Conservation (phyloP, 2,797 vertebrate species). For the Sarcophilus harrisii region DNA sequence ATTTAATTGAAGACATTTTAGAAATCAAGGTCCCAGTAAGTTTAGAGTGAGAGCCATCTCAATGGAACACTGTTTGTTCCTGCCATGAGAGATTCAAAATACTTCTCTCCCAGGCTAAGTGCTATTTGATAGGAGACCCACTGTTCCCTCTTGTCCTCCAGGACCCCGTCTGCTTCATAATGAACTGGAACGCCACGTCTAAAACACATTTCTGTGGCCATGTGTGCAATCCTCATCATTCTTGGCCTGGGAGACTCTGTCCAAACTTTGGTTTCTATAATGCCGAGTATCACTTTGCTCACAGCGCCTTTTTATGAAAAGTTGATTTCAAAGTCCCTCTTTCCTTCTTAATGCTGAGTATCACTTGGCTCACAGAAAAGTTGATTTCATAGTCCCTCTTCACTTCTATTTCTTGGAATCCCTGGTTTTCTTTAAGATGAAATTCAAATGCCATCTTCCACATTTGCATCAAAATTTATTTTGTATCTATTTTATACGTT, state of each 20-base stretch:
- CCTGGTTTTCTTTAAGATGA: not conserved
- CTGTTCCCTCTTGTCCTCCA: conserved; percentile 50
- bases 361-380: conserved; percentile 32
- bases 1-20: conserved; percentile 80
- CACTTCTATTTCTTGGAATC: conserved; percentile 4
- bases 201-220: conserved; percentile 39
- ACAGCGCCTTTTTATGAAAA: conserved; percentile 48
- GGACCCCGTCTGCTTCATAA: conserved; percentile 46
- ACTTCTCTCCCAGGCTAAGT: conserved; percentile 71
- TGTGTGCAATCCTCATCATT: conserved; percentile 22
- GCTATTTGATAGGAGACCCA: conserved; percentile 72
- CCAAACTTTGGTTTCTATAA: conserved; percentile 24
- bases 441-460: not conserved
- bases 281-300: not conserved
- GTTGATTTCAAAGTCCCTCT: not conserved
- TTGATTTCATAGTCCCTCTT: conserved; percentile 8
- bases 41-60: conserved; percentile 69
- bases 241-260: not conserved
- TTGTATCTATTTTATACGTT: not conserved
- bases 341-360: not conserved
- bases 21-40: conserved; percentile 70
- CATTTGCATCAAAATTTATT: not conserved
- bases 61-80: conserved; percentile 72
- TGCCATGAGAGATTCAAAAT: conserved; percentile 58
- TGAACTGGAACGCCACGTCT: conserved; percentile 12